A percentile compares a stretch with the other conserved stretches of the same genome.
Evolutionary conservation across 2,888 invertebrate genomes (phyloP).

Genomic region (Harpalus rufipes): DNA sequence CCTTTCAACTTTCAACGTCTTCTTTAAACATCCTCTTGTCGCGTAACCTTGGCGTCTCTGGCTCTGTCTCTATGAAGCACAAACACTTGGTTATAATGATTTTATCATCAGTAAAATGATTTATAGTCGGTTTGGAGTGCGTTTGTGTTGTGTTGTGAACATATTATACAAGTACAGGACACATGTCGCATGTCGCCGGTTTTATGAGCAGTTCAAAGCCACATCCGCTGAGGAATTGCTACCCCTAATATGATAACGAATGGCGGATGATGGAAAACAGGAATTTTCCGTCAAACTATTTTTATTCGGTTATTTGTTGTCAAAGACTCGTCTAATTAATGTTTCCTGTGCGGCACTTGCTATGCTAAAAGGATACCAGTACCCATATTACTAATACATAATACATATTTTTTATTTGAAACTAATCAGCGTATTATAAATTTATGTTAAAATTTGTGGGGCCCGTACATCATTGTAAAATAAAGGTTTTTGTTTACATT

Average conservation of each 20-base stretch:
- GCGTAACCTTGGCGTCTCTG: constrained; percentile 2
- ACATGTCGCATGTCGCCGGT: constrained; percentile 52
- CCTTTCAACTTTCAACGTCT: constrained; percentile 26
- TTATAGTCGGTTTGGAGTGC: neutral
- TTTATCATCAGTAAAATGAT: constrained; percentile 50
- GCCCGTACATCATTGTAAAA: too few species aligned
- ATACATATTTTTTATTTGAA: constrained; percentile 10
- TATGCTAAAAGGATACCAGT: constrained; percentile 7
- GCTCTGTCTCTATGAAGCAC: neutral
- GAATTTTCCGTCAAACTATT: constrained; percentile 44
- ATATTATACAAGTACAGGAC: constrained; percentile 50
- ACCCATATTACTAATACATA: constrained; percentile 20
- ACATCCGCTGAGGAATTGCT: constrained; percentile 47
- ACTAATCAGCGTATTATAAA: neutral
- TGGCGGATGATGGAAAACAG: constrained; percentile 27
- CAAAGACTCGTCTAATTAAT: constrained; percentile 40
- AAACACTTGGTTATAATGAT: constrained; percentile 40
- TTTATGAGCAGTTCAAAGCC: constrained; percentile 63
- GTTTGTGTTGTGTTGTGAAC: neutral
- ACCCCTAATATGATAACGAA: constrained; percentile 49
- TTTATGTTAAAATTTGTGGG: neutral
- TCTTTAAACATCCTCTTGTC: constrained; percentile 32
- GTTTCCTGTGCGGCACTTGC: constrained; percentile 29
- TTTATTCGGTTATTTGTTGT: constrained; percentile 41
- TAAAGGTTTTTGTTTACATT: too few species aligned